phyloP scores from a whole-genome alignment of 2,888 invertebrate species.

The Rhagium mordax region DNA sequence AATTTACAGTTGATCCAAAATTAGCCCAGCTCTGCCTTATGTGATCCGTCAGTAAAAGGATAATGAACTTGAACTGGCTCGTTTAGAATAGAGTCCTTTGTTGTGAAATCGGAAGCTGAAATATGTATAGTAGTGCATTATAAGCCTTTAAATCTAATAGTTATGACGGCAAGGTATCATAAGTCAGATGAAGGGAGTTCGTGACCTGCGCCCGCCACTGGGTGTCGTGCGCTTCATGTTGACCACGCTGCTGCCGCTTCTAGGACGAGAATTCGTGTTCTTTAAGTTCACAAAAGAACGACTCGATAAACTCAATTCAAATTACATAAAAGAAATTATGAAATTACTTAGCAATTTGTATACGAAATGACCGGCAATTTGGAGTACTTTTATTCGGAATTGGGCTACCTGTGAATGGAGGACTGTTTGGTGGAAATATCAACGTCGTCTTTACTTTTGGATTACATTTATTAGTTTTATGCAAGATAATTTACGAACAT shows the following conservation, averaged over 20 bases:
- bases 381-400: not conserved
- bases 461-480: too few species aligned
- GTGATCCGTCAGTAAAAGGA: constrained; percentile 9
- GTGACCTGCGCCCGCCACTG: constrained; percentile 56
- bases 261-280: constrained; percentile 44
- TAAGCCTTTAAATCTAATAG: constrained; percentile 53
- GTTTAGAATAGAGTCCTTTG: constrained; percentile 33
- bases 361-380: not conserved
- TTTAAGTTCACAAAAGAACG: constrained; percentile 32
- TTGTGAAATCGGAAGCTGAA: constrained; percentile 52
- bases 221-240: constrained; percentile 56
- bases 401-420: not conserved
- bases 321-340: constrained; percentile 6
- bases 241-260: constrained; percentile 57
- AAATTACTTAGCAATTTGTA: constrained; percentile 5
- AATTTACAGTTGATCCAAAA: not conserved
- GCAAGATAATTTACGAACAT: too few species aligned
- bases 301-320: constrained; percentile 28
- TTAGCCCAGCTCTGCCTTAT: not conserved
- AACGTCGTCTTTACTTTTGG: not conserved
- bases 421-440: not conserved
- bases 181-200: constrained; percentile 56
- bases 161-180: constrained; percentile 52
- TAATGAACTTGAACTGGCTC: constrained; percentile 21
- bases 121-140: constrained; percentile 54